These are phyloP conservation scores for Athalia cordata DNA, from an alignment of 2,888 invertebrate genomes.

Conservation along the genomic window DNA sequence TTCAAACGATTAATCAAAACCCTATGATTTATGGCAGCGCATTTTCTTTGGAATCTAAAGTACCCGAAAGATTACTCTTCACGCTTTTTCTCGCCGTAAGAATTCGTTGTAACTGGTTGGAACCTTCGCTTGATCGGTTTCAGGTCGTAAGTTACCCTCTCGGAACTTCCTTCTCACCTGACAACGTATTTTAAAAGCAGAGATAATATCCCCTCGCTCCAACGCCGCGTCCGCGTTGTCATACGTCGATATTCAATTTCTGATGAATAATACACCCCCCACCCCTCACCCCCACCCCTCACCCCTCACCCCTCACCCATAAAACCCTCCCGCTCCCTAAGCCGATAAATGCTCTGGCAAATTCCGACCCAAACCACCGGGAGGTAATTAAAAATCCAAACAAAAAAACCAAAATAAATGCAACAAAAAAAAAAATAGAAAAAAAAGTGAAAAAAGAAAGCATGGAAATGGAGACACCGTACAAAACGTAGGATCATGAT, in stretches of 20 bases:
- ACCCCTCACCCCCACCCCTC: too few species aligned
- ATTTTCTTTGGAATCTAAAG: constrained; percentile 30
- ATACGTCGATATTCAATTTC: constrained; percentile 25
- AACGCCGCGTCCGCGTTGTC: neutral
- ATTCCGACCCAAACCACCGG: too few species aligned
- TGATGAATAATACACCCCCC: neutral
- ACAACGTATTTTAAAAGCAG: constrained; percentile 7
- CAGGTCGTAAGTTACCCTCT: constrained; percentile 8
- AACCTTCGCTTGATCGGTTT: constrained; percentile 17
- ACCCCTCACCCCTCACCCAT: too few species aligned
- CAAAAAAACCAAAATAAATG: too few species aligned
- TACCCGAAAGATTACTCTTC: constrained; percentile 17
- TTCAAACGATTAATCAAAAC: constrained; percentile 42
- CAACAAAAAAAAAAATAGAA: too few species aligned
- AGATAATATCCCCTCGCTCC: constrained; percentile 11
- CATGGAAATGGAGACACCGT: too few species aligned
- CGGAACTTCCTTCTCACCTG: neutral
- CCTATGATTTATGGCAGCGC: constrained; percentile 5
- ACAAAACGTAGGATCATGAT: too few species aligned
- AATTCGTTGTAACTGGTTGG: neutral
- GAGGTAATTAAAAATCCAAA: too few species aligned
- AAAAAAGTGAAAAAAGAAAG: too few species aligned
- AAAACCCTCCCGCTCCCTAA: too few species aligned
- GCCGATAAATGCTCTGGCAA: too few species aligned
- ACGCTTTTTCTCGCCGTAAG: neutral